A percentile compares a stretch with the other conserved stretches of the same genome.
These are phyloP conservation scores for Amphiprion percula DNA, from an alignment of 2,113 vertebrate genomes.

Conservation along the genomic window DNA sequence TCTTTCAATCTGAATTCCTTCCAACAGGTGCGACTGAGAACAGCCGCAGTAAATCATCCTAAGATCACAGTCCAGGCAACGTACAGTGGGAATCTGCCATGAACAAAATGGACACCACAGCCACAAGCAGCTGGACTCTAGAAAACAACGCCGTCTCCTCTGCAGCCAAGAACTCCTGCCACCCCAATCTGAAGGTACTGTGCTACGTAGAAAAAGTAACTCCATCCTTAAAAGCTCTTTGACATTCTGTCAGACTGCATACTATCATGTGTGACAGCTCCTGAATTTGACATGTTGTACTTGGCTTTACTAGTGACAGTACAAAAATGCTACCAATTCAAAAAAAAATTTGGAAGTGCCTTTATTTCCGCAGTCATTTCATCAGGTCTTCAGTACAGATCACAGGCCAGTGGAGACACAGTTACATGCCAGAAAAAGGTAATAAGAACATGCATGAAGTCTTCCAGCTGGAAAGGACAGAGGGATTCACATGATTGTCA, in stretches of 20 bases:
- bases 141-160: slow-evolving; percentile 55
- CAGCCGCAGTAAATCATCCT: neutral
- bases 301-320: neutral
- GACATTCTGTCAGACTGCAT: neutral
- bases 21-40: slow-evolving; percentile 55
- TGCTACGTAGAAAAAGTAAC: neutral
- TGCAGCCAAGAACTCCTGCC: slow-evolving; percentile 57
- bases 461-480: slow-evolving; percentile 11
- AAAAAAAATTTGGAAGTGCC: neutral
- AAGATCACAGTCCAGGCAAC: neutral
- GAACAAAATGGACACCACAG: slow-evolving; percentile 68
- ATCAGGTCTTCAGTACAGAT: neutral
- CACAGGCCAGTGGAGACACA: neutral
- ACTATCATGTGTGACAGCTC: neutral
- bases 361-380: neutral
- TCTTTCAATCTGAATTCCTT: slow-evolving; percentile 16
- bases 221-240: too few species aligned
- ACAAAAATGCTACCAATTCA: too few species aligned
- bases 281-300: neutral
- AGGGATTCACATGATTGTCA: slow-evolving; percentile 11
- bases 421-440: neutral
- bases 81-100: slow-evolving; percentile 7
- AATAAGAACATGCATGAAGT: neutral
- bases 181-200: slow-evolving; percentile 82
- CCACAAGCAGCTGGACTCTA: slow-evolving; percentile 58